phyloP scores from a whole-genome alignment of 2,113 vertebrate genomes.

The Actenoides hombroni region DNA sequence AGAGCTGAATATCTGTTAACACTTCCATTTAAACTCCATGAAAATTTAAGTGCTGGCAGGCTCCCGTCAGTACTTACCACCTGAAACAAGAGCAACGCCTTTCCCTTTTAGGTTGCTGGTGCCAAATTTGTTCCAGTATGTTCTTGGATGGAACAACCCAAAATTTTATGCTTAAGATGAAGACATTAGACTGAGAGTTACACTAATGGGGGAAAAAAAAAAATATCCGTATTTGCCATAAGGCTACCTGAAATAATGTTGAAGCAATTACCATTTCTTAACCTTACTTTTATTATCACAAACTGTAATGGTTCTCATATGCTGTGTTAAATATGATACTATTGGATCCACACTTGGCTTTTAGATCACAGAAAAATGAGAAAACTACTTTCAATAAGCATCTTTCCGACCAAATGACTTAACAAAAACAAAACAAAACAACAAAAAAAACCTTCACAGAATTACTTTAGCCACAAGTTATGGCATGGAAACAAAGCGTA shows the following conservation, averaged over 20 bases:
- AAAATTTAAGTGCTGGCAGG: slow-evolving; percentile 29
- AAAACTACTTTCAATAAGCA: neutral
- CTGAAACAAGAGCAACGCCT: neutral
- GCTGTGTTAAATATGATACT: neutral
- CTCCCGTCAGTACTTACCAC: neutral
- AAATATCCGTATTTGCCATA: neutral
- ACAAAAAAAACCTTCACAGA: neutral
- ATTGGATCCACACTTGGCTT: neutral
- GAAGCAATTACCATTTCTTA: neutral
- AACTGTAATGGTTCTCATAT: neutral
- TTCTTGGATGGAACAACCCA: neutral
- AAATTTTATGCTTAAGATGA: neutral
- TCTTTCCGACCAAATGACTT: neutral
- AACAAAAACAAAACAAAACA: neutral
- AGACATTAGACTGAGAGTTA: neutral
- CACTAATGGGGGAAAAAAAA: neutral
- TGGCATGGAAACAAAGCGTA: neutral
- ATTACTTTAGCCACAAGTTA: neutral
- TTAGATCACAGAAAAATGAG: neutral
- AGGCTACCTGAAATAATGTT: neutral
- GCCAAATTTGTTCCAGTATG: neutral
- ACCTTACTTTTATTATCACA: neutral
- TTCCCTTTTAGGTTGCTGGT: neutral
- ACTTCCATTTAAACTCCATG: slow-evolving; percentile 50
- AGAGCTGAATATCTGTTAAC: slow-evolving; percentile 11